phyloP scores from a whole-genome alignment of 1,140 invertebrate species.

The Antheraea pernyi region DNA sequence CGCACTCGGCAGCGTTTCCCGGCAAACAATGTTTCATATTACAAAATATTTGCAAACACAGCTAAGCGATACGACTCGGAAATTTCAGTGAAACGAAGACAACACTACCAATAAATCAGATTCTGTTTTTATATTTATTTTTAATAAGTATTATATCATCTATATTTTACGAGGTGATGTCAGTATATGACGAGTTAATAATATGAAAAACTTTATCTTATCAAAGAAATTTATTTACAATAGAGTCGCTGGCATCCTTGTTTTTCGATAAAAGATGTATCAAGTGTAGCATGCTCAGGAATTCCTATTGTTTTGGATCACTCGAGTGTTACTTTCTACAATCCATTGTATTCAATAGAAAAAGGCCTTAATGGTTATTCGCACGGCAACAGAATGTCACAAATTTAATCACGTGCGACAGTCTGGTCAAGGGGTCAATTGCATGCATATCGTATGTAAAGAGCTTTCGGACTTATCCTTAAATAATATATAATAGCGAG shows the following conservation, averaged over 20 bases:
- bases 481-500: constrained; percentile 17
- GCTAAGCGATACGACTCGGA: constrained; percentile 7
- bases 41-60: constrained; percentile 48
- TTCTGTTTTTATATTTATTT: neutral
- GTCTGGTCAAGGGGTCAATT: constrained; percentile 29
- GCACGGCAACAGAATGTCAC: constrained; percentile 26
- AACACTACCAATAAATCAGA: neutral
- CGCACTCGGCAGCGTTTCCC: constrained; percentile 46
- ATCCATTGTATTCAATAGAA: constrained; percentile 44
- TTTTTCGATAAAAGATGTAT: neutral
- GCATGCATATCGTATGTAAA: constrained; percentile 8
- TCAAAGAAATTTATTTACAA: neutral
- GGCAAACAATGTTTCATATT: constrained; percentile 55
- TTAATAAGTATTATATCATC: neutral
- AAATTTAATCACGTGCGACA: constrained; percentile 29
- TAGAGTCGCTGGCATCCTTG: neutral
- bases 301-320: constrained; percentile 57
- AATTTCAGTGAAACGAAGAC: constrained; percentile 18
- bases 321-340: constrained; percentile 47
- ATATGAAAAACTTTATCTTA: constrained; percentile 1
- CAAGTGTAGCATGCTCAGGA: constrained; percentile 28
- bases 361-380: constrained; percentile 27
- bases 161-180: constrained; percentile 8
- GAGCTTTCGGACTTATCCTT: constrained; percentile 21
- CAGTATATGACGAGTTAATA: neutral